Base-by-base conservation (phyloP, 2,888 invertebrate species). In the Ormyrus labotus region DNA sequence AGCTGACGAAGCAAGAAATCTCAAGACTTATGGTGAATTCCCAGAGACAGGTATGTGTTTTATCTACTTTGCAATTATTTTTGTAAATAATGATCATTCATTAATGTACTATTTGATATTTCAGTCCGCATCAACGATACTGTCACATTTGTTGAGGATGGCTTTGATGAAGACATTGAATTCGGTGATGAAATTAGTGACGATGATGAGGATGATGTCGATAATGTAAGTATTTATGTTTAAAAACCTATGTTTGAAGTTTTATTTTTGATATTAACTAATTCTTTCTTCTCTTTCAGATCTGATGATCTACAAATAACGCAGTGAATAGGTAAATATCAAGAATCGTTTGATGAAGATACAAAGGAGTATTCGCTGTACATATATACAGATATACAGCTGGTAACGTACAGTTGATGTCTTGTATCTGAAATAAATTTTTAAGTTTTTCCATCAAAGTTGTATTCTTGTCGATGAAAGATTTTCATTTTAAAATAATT, bases 1-100 rank as follows among this genome's bases (percentile, higher is more conserved):
- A 84, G 97, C 99, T 50, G 99, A 99, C 91, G 99, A 99, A 92
- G 99, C 99, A 68, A 95, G 99, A 91, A 99, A 99, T 93, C 93
- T 99, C 90, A 99, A 99, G 93, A 97, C 98, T 58, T 99, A 99
- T 88, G 99, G 99, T 88, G 98, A 99, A 93, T 96, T 99, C 92
- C 99, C 99, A 81, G 99, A 99, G 93, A 97, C 97, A 88, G 93
- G 94, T 92, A 88, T 85, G 13, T 34, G 34, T 34, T 34, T 34
- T 34, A 34, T 34, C 34, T 34, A 34, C 34, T 34, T 4, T 34
- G 13, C 63, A 9, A 6, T 47, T 72, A 72, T 51, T 19, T 55
- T n/a, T 34, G 34, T 8, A 53, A 67, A 8, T 34, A 34, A 34
- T 34, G 34, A 34, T 34, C 4, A 34, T 34, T 11, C 19, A 3